Percentiles rank a stretch among this genome's conserved stretches.
phyloP scores from a whole-genome alignment of 2,888 invertebrate genomes.

The Hipparchia sbordonii region DNA sequence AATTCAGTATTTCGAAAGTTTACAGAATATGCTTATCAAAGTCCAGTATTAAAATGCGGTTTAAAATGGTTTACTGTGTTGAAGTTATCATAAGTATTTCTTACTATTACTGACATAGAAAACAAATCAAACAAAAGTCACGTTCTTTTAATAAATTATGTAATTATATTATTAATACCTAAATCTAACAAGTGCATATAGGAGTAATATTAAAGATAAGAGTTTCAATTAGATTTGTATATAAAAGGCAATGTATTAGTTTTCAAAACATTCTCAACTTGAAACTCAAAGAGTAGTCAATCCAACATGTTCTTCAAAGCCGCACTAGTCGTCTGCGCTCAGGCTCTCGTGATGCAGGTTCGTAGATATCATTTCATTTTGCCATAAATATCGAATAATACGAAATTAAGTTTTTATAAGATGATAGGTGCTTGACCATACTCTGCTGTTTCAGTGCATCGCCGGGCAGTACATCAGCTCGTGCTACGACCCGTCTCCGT shows the following conservation, averaged over 20 bases:
- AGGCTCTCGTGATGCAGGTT: constrained; percentile 2
- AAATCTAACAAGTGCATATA: not conserved
- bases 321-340: no score
- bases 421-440: no score
- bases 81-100: no score
- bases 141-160: no score
- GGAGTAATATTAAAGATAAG: not conserved
- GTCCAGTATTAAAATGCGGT: not conserved
- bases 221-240: not conserved
- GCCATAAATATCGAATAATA: no score
- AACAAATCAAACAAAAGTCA: not conserved
- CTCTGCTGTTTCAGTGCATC: not conserved
- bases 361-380: not conserved
- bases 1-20: not conserved
- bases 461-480: not conserved
- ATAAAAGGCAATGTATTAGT: not conserved
- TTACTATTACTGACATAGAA: not conserved
- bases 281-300: not conserved
- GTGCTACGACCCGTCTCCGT: not conserved
- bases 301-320: not conserved
- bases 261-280: not conserved
- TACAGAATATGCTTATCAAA: not conserved
- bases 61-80: no score
- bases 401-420: no score
- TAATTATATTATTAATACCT: no score